A percentile compares a stretch with the other conserved stretches of the same genome.
These are phyloP conservation scores for Chromobotia macracanthus DNA, from an alignment of 2,797 vertebrate genomes.

Conservation along the genomic window DNA sequence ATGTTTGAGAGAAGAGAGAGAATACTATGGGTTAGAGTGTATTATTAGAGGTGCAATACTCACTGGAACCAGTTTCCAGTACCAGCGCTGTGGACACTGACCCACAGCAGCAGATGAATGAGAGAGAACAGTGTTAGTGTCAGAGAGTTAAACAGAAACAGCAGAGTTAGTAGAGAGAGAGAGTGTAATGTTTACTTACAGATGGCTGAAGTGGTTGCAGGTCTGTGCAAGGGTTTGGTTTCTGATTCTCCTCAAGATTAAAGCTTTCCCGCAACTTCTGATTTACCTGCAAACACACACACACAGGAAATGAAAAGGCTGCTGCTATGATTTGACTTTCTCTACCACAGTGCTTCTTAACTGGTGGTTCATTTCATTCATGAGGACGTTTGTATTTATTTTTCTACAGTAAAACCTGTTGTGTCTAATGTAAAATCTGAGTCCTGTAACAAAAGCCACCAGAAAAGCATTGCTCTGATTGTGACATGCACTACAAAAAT, in stretches of 20 bases:
- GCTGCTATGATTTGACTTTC: no score
- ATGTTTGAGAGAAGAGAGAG: background rate
- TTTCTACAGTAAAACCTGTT: no score
- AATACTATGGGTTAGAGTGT: no score
- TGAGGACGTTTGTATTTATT: no score
- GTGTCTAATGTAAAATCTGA: no score
- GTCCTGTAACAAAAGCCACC: no score
- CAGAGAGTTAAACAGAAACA: background rate
- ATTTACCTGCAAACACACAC: conserved; percentile 74
- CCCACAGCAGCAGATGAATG: conserved; percentile 61
- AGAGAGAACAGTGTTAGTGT: conserved; percentile 56
- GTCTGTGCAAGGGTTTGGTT: conserved; percentile 70
- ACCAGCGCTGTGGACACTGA: conserved; percentile 90
- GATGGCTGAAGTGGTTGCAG: conserved; percentile 75
- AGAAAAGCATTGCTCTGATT: no score
- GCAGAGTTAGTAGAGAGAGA: no score
- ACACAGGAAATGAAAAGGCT: background rate
- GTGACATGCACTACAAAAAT: no score
- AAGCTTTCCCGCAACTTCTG: conserved; percentile 82
- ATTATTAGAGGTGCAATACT: conserved; percentile 64
- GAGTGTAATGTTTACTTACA: conserved; percentile 66
- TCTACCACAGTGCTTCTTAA: no score
- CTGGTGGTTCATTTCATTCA: no score
- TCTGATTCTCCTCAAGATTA: conserved; percentile 77
- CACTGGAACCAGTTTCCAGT: conserved; percentile 96